phyloP scores from a whole-genome alignment of 1,140 invertebrate species.

The Dreissena rostriformis region DNA sequence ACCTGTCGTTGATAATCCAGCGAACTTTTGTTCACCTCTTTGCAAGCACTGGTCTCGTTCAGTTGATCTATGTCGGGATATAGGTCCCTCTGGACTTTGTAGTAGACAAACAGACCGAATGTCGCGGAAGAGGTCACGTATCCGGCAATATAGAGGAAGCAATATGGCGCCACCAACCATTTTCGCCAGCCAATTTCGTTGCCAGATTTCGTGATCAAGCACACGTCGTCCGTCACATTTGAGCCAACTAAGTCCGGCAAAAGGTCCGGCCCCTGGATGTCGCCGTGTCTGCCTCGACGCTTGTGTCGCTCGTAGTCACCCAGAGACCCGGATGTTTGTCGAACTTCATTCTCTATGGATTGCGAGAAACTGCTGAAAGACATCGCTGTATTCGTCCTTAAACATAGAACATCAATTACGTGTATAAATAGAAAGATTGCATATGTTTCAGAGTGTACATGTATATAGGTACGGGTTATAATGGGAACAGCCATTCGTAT shows the following conservation, averaged over 20 bases:
- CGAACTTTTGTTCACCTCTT: constrained; percentile 23
- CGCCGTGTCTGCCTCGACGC: background rate
- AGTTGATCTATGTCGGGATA: constrained; percentile 27
- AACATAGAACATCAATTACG: no score
- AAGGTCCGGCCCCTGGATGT: background rate
- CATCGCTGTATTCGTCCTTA: no score
- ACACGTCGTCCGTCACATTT: constrained; percentile 18
- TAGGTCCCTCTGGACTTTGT: constrained; percentile 24
- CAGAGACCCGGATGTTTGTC: background rate
- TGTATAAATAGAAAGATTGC: no score
- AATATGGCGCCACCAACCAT: constrained; percentile 40
- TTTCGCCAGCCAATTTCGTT: background rate
- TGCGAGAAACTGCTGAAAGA: no score
- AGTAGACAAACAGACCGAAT: constrained; percentile 31
- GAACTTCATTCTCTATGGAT: no score
- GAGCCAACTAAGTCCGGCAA: constrained; percentile 38
- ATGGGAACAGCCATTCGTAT: no score
- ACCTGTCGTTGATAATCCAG: constrained; percentile 18
- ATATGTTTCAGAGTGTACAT: no score
- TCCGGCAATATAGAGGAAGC: constrained; percentile 43
- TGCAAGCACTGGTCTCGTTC: constrained; percentile 21
- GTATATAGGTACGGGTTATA: no score
- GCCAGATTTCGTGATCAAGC: constrained; percentile 10
- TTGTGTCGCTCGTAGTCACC: constrained; percentile 15
- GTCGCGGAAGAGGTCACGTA: constrained; percentile 21